Evolutionary conservation across 2,797 vertebrate species (phyloP), one percentile per base, ranked within the genome.

Genomic region (Triplophysa yarkandensis): DNA sequence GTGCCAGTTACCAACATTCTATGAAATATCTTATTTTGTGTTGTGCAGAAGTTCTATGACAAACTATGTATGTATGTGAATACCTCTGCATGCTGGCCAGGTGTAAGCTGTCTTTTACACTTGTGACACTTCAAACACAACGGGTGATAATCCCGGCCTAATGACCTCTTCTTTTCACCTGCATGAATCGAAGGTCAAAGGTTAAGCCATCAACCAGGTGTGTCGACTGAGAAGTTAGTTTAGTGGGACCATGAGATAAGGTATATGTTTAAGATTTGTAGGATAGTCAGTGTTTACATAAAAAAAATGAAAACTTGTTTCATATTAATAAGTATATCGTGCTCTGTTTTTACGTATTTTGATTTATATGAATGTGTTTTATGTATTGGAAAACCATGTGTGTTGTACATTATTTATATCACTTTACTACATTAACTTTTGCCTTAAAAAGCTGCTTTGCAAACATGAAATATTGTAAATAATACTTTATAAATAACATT

Each of bases 91-190:
- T 93, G 92, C 70, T 92, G 91, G 75, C 93, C 92, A 3, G 93
- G 79, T 57, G 87, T 93, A 69, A 95, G 90, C 73, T 92, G 92
- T 76, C 90, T 84, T 81, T 91, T 94, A 83, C 93, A 94, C 10
- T 73, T 84, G 62, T 91, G 88, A 84, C 93, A 94, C 86, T 94
- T 94, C 81, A 95, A 88, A 84, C 93, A 94, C 58, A 94, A 87
- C 4, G 92, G 92, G 84, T 94, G 93, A 83, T 94, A 94, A 85
- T 94, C 93, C 71, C 92, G 90, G 66, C 93, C 92, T 55, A 94
- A 60, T 6, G 92, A 95, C 57, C 89, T 89, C 78, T 89, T 94
- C 83, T 88, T 93, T 84, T 95, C 93, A 83, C 89, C 93, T 94
- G 81, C 17, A 69, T 30, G 58, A 50, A 77, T 77, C 9, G 80